Conservation (phyloP, 2,888 invertebrate species). For the Liposcelis brunnea region DNA sequence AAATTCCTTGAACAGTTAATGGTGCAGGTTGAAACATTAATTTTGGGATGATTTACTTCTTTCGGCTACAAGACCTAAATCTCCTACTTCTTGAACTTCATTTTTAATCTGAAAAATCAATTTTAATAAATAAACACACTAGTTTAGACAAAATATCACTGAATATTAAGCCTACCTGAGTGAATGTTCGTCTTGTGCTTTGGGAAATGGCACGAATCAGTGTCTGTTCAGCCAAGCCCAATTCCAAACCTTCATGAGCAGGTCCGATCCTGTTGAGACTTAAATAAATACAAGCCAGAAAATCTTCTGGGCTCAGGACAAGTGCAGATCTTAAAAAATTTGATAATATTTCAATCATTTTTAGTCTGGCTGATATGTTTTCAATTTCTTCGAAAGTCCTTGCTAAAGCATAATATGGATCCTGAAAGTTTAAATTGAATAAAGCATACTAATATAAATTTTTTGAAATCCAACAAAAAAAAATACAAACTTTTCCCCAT, state of each 20-base stretch:
- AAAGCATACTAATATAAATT: neutral
- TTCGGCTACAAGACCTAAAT: constrained; percentile 83
- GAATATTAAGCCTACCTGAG: constrained; percentile 23
- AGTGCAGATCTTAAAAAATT: constrained; percentile 89
- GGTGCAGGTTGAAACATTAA: constrained; percentile 75
- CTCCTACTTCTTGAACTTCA: constrained; percentile 56
- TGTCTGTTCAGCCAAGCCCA: constrained; percentile 89
- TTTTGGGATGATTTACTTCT: constrained; percentile 65
- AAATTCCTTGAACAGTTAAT: constrained; percentile 56
- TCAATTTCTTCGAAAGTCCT: constrained; percentile 84
- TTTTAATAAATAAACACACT: neutral
- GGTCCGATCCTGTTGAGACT: constrained; percentile 94
- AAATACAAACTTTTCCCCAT: constrained; percentile 42
- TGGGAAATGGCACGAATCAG: constrained; percentile 65
- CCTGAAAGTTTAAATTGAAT: no score
- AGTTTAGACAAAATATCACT: neutral
- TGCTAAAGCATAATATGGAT: constrained; percentile 86
- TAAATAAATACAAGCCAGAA: constrained; percentile 78
- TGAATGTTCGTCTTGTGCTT: constrained; percentile 68
- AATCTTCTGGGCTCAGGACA: constrained; percentile 70
- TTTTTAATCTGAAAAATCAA: constrained; percentile 46
- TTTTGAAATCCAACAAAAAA: no score
- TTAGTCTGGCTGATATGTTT: constrained; percentile 62
- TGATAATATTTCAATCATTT: constrained; percentile 77
- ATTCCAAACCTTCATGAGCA: constrained; percentile 80